These are phyloP conservation scores for Petrophora chlorosata DNA, from an alignment of 2,888 invertebrate species.

Conservation along the genomic window DNA sequence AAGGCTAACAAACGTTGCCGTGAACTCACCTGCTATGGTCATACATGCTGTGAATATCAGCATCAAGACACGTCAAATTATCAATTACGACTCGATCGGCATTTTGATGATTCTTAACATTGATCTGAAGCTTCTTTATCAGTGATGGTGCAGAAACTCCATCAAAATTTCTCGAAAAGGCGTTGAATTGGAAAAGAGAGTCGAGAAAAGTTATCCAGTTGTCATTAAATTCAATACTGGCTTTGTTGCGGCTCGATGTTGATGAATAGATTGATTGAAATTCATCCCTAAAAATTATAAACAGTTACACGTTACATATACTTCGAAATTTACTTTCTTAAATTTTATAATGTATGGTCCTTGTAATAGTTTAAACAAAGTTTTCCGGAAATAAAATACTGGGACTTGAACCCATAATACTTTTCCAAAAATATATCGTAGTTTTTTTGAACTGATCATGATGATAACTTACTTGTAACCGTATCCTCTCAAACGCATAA, in stretches of 20 bases:
- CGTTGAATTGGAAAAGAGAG: constrained; percentile 44
- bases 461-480: constrained; percentile 40
- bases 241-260: constrained; percentile 35
- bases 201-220: constrained; percentile 50
- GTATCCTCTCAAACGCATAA: constrained; percentile 43
- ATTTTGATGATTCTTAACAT: constrained; percentile 35
- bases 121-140: constrained; percentile 40
- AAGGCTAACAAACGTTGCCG: too few relatives aligned
- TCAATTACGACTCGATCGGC: constrained; percentile 1
- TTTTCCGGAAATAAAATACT: too few relatives aligned
- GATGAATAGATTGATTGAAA: constrained; percentile 44
- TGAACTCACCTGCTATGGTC: constrained; percentile 37
- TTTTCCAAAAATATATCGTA: too few relatives aligned
- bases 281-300: constrained; percentile 38
- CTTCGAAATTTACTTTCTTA: too few relatives aligned
- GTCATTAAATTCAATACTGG: constrained; percentile 40
- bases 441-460: background rate
- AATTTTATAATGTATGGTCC: too few relatives aligned
- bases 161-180: constrained; percentile 37
- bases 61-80: constrained; percentile 28
- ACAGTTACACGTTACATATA: too few relatives aligned
- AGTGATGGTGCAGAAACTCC: constrained; percentile 40
- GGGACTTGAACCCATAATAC: too few relatives aligned
- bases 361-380: too few relatives aligned
- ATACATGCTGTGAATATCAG: constrained; percentile 32